These are phyloP conservation scores for Eleginops maclovinus DNA, from an alignment of 2,113 vertebrate genomes.

Conservation along the genomic window DNA sequence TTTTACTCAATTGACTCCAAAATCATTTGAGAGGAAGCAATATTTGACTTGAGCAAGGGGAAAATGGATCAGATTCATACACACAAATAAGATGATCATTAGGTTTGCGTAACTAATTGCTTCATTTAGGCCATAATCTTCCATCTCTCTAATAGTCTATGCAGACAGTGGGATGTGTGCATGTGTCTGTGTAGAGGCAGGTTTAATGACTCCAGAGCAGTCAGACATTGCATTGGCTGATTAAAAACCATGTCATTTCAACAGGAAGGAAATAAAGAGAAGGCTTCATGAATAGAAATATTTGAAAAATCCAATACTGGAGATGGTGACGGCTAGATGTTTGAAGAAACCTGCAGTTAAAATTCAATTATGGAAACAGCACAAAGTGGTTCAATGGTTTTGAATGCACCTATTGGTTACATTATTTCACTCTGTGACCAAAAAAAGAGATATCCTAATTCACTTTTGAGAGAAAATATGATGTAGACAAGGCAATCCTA, in stretches of 20 bases:
- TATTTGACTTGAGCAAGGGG: constrained; percentile 76
- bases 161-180: constrained; percentile 65
- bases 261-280: constrained; percentile 69
- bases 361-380: constrained; percentile 79
- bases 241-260: constrained; percentile 83
- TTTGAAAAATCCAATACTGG: constrained; percentile 79
- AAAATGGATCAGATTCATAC: constrained; percentile 81
- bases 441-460: constrained; percentile 74
- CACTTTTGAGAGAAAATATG: constrained; percentile 70
- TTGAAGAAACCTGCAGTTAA: constrained; percentile 71
- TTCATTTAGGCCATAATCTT: constrained; percentile 86
- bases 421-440: constrained; percentile 73
- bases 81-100: constrained; percentile 84
- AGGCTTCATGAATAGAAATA: constrained; percentile 68
- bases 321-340: constrained; percentile 75
- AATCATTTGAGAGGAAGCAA: constrained; percentile 79
- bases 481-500: constrained; percentile 69
- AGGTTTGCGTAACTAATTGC: constrained; percentile 87
- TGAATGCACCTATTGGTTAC: constrained; percentile 66
- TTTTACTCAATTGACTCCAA: constrained; percentile 72
- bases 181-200: constrained; percentile 57
- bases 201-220: constrained; percentile 82
- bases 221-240: constrained; percentile 80
- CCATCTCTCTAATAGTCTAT: constrained; percentile 80
- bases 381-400: constrained; percentile 76